Percentiles rank a stretch among this genome's conserved stretches.
phyloP scores from a whole-genome alignment of 2,797 vertebrate species.

The Arctocebus calabarensis region DNA sequence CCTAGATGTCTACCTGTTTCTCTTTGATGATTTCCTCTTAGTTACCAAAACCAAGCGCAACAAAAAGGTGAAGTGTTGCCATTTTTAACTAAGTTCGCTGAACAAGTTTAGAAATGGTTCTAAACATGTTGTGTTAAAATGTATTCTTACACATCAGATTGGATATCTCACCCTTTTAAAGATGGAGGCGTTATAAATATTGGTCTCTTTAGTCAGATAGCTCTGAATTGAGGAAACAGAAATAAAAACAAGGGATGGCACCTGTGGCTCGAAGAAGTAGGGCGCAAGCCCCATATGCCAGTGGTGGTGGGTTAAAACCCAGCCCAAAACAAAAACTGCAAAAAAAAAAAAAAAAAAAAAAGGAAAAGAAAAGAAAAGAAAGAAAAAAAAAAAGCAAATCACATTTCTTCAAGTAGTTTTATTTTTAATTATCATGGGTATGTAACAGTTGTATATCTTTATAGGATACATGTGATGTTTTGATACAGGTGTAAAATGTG shows the following conservation, averaged over 20 bases:
- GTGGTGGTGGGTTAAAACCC: too few relatives aligned
- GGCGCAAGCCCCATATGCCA: too few relatives aligned
- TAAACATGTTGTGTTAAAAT: neutral
- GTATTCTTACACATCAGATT: neutral
- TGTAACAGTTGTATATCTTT: neutral
- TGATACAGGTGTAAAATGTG: neutral
- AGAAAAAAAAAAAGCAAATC: neutral
- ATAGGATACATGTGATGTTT: neutral
- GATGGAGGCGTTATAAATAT: neutral
- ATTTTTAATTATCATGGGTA: neutral
- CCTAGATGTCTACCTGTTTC: constrained; percentile 93
- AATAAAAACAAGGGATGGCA: neutral
- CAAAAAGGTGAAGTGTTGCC: constrained; percentile 91
- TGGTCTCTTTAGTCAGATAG: neutral
- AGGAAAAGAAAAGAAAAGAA: too few relatives aligned
- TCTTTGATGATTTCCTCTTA: constrained; percentile 95
- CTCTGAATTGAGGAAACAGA: neutral
- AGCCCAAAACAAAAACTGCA: too few relatives aligned
- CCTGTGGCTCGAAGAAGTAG: too few relatives aligned
- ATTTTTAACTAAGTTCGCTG: constrained; percentile 32
- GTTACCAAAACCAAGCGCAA: constrained; percentile 94
- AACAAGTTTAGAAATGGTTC: constrained; percentile 16
- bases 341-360: too few relatives aligned
- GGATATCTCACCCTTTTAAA: neutral
- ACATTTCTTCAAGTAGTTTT: neutral